Conservation (phyloP, 2,888 invertebrate species). For the Neria commutata region DNA sequence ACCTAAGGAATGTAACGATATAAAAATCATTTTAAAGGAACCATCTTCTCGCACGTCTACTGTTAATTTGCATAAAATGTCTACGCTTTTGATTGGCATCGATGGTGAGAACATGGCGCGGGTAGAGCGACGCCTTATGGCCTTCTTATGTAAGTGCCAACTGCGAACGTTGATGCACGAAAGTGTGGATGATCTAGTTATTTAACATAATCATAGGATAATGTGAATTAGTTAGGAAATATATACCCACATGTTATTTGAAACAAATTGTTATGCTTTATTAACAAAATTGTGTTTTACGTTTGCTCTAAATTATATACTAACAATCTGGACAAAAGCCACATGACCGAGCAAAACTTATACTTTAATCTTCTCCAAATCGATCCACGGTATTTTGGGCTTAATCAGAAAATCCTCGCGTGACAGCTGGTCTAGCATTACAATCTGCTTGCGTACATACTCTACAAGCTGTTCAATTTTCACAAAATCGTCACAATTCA, state of each 20-base stretch:
- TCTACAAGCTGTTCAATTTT: constrained; percentile 74
- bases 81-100: constrained; percentile 36
- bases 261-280: no score
- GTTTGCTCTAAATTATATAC: no score
- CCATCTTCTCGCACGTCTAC: constrained; percentile 5
- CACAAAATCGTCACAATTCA: constrained; percentile 69
- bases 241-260: no score
- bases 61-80: constrained; percentile 37
- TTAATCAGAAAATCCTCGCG: constrained; percentile 67
- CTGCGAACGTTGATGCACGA: constrained; percentile 41
- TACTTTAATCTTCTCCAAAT: constrained; percentile 46
- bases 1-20: constrained; percentile 4
- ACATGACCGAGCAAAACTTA: no score
- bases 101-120: constrained; percentile 30
- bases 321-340: no score
- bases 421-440: constrained; percentile 66
- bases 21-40: no score
- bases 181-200: constrained; percentile 40
- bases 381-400: constrained; percentile 66
- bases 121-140: constrained; percentile 45
- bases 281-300: no score
- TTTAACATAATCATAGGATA: no score
- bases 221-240: no score
- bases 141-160: constrained; percentile 52
- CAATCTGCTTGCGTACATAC: constrained; percentile 79